These are phyloP conservation scores for Poecile montanus DNA, from an alignment of 2,797 vertebrate species.

Conservation along the genomic window DNA sequence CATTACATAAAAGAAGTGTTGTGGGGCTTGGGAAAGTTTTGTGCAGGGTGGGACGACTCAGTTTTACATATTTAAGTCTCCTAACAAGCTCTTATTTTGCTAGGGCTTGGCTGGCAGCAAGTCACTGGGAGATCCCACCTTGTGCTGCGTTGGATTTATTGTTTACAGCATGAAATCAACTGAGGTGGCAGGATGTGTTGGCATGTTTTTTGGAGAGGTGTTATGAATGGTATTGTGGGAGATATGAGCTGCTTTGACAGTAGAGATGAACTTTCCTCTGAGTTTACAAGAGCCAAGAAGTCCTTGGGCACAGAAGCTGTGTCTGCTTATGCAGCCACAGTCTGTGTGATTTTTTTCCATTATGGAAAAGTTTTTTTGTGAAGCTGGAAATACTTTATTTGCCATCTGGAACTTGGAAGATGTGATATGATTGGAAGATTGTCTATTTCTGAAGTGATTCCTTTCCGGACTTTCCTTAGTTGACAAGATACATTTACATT, in stretches of 20 bases:
- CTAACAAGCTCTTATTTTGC: background rate
- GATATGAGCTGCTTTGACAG: background rate
- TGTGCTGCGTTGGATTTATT: background rate
- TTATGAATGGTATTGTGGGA: background rate
- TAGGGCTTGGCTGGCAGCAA: background rate
- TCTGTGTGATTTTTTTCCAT: background rate
- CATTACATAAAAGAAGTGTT: background rate
- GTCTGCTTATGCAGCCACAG: background rate
- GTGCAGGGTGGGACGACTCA: background rate
- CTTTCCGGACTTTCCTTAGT: background rate
- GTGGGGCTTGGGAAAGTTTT: background rate
- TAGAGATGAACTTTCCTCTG: background rate
- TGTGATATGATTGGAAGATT: background rate
- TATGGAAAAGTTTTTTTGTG: background rate
- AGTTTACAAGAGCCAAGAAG: background rate
- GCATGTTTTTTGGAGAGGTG: background rate
- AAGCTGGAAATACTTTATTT: background rate
- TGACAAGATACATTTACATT: background rate
- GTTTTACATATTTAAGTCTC: background rate
- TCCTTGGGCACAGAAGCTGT: background rate
- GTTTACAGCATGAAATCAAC: background rate
- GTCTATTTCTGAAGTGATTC: background rate
- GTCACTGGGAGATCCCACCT: background rate
- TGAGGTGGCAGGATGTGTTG: background rate
- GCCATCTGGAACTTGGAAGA: background rate